phyloP scores from a whole-genome alignment of 2,888 invertebrate genomes.

The Macrostomum cliftonense region DNA sequence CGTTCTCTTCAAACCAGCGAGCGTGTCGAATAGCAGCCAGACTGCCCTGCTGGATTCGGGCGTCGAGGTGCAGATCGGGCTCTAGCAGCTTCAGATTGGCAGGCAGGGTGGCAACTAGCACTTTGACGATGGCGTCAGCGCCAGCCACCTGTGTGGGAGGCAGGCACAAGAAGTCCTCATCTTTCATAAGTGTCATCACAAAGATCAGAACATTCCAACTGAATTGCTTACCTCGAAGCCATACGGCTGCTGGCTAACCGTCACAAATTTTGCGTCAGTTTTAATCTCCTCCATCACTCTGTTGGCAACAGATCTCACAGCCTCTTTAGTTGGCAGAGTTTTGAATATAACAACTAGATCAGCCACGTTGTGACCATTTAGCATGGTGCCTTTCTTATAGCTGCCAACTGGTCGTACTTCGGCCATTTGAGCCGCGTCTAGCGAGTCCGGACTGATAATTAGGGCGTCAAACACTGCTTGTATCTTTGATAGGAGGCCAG shows the following conservation, averaged over 20 bases:
- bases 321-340: conserved; percentile 74
- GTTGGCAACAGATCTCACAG: conserved; percentile 71
- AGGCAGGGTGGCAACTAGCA: conserved; percentile 77
- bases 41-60: conserved; percentile 61
- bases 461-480: conserved; percentile 78
- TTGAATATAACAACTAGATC: conserved; percentile 90
- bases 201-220: no score
- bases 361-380: conserved; percentile 78
- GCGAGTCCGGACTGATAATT: conserved; percentile 75
- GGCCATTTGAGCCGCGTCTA: conserved; percentile 78
- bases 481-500: conserved; percentile 76
- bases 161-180: no score
- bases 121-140: conserved; percentile 62
- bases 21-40: conserved; percentile 81
- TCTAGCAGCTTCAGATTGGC: conserved; percentile 80
- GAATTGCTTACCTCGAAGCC: conserved; percentile 7
- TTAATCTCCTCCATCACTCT: conserved; percentile 58
- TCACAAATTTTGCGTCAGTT: conserved; percentile 25
- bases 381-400: conserved; percentile 91
- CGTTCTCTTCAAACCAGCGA: conserved; percentile 93
- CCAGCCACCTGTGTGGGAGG: not conserved
- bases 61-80: conserved; percentile 56
- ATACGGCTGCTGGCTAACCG: conserved; percentile 5
- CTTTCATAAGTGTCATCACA: no score
- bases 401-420: conserved; percentile 91